Evolutionary conservation across 2,113 vertebrate species (phyloP).

Genomic region (Ascaphus truei): DNA sequence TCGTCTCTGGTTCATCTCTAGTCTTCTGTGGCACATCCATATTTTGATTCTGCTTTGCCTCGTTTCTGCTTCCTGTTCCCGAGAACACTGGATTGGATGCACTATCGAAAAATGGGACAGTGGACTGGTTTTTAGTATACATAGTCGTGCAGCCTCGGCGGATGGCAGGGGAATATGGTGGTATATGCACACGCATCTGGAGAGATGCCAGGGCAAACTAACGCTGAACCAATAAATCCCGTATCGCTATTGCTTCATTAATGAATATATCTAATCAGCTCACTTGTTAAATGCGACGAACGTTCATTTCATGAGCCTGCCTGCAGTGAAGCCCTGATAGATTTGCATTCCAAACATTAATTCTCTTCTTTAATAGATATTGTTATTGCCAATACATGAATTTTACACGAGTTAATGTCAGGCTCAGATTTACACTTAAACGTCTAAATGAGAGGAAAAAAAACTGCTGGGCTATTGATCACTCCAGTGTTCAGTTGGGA

Average conservation of each 20-base stretch:
- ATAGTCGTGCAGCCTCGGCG: no score
- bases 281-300: background rate
- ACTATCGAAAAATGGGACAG: no score
- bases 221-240: background rate
- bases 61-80: no score
- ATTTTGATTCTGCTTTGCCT: no score
- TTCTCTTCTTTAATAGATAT: background rate
- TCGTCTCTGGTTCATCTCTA: no score
- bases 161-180: no score
- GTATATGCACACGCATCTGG: no score
- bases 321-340: background rate
- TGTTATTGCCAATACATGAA: background rate
- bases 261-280: background rate
- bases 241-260: background rate
- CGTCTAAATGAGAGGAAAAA: background rate
- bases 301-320: background rate
- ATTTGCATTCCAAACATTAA: background rate
- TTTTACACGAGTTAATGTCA: slow-evolving; percentile 9
- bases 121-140: no score
- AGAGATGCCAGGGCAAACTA: background rate
- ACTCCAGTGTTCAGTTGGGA: background rate
- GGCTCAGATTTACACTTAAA: background rate
- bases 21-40: no score
- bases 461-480: background rate
- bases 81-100: no score